Conservation (phyloP, 2,888 invertebrate genomes). For the Nesidiocoris tenuis region DNA sequence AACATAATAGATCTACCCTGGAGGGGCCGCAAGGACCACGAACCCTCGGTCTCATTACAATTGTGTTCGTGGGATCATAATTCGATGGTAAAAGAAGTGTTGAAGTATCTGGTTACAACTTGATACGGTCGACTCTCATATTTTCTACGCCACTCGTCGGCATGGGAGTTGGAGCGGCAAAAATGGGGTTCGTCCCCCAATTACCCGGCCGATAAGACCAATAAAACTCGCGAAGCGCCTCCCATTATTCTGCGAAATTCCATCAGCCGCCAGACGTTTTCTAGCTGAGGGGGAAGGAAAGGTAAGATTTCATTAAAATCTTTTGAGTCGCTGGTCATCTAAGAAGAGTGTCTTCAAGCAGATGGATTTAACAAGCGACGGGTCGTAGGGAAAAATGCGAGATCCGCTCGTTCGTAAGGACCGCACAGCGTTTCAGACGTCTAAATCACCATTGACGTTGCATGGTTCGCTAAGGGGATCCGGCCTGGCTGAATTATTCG, state of each 20-base stretch:
- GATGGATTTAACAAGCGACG: slow-evolving; percentile 33
- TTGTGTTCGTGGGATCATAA: slow-evolving; percentile 34
- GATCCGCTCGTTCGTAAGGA: background rate
- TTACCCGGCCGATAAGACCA: background rate
- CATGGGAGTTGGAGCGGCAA: background rate
- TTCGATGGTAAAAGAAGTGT: slow-evolving; percentile 40
- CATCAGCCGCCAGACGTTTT: background rate
- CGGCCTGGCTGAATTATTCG: background rate
- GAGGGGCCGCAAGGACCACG: background rate
- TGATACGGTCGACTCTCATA: slow-evolving; percentile 22
- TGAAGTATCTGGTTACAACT: slow-evolving; percentile 42
- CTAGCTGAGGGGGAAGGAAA: background rate
- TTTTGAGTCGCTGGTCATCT: slow-evolving; percentile 37
- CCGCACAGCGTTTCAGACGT: background rate
- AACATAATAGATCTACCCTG: slow-evolving; percentile 14
- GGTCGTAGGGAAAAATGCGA: background rate
- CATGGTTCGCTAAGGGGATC: background rate
- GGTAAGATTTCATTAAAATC: slow-evolving; percentile 38
- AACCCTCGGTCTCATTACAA: slow-evolving; percentile 18
- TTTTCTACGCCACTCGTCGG: slow-evolving; percentile 17
- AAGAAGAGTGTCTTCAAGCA: slow-evolving; percentile 38
- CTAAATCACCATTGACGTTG: background rate
- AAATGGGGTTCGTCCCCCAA: background rate
- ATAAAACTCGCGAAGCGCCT: background rate
- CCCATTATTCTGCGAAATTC: background rate